Evolutionary conservation across 2,797 vertebrate species (phyloP), one percentile per base, ranked within the genome.

Genomic region (Tenualosa ilisha): DNA sequence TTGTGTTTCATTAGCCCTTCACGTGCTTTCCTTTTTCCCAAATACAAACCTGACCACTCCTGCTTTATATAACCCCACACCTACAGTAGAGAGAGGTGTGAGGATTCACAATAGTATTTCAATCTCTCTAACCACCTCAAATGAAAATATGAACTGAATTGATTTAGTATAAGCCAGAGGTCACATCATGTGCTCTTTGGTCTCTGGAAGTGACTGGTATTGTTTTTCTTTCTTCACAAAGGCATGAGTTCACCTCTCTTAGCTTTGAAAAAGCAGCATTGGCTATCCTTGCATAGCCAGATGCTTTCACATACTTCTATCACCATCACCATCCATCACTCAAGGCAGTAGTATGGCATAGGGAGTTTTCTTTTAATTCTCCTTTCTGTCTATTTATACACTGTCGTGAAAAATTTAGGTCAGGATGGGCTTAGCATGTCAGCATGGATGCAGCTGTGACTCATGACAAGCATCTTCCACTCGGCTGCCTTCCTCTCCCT

Each of bases 371-470:
- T 20, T 40, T 75, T 75, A 75, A 20, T 15, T 40, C 37, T 12
- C 2, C 15, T 37, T 75, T 37, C 40, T 75, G 46, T 63, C 75
- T 87, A 88, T 86, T 88, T 89, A 85, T 89, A 85, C 81, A 9
- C 40, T 56, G 81, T 65, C 54, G 85, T 89, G 59, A 31, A 88
- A 87, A 83, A 90, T 88, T 65, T 81, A 88, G 86, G 86, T 63
- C 85, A 86, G 84, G 43, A 84, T 40, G 65, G 90, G 87, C 86
- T 87, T 88, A 86, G 72, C 75, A 82, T 88, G 87, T 87, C 63
- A 85, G 84, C 85, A 63, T 59, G 85, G 68, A 59, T 86, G 24
- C 86, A 84, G 85, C 86, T 87, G 86, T 81, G 84, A 81, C 82
- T 84, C 85, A 87, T 82, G 50, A 75, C 31, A 12, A 75, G 68